These are phyloP conservation scores for Pseudococcus viburni DNA, from an alignment of 2,888 invertebrate species.

Conservation along the genomic window DNA sequence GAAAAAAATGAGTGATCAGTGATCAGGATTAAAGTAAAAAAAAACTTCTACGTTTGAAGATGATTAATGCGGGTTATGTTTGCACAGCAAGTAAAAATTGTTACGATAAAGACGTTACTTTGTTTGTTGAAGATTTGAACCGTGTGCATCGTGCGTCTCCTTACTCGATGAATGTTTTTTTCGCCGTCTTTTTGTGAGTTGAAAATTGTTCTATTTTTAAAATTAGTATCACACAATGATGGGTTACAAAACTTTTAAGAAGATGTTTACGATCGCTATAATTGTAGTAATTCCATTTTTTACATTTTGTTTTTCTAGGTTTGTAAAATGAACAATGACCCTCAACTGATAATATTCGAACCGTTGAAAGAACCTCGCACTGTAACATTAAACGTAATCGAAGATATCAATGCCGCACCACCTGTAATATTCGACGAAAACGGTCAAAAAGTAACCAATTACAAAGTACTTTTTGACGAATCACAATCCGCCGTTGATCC, in stretches of 20 bases:
- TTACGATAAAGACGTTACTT: not conserved
- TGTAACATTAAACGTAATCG: not conserved
- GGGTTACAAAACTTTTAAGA: not conserved
- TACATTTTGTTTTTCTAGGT: slow-evolving; percentile 8
- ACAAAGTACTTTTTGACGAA: not conserved
- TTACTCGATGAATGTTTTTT: slow-evolving; percentile 12
- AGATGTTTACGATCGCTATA: not conserved
- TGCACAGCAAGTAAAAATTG: too few relatives aligned
- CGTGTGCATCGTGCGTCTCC: not conserved
- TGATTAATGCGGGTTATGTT: too few relatives aligned
- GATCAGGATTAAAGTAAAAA: too few relatives aligned
- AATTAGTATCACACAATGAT: not conserved
- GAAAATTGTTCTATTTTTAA: not conserved
- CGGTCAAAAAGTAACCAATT: not conserved
- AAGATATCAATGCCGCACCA: not conserved
- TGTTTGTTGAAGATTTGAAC: not conserved
- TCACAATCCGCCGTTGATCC: not conserved
- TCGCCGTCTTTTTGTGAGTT: not conserved
- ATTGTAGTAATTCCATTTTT: not conserved
- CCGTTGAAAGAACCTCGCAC: not conserved
- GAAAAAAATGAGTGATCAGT: too few relatives aligned
- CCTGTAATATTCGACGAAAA: not conserved
- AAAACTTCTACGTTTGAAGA: too few relatives aligned
- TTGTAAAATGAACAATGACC: slow-evolving; percentile 40
- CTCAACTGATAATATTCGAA: slow-evolving; percentile 32